These are phyloP conservation scores for Calephelis virginiensis DNA, from an alignment of 1,140 invertebrate genomes.

Conservation along the genomic window DNA sequence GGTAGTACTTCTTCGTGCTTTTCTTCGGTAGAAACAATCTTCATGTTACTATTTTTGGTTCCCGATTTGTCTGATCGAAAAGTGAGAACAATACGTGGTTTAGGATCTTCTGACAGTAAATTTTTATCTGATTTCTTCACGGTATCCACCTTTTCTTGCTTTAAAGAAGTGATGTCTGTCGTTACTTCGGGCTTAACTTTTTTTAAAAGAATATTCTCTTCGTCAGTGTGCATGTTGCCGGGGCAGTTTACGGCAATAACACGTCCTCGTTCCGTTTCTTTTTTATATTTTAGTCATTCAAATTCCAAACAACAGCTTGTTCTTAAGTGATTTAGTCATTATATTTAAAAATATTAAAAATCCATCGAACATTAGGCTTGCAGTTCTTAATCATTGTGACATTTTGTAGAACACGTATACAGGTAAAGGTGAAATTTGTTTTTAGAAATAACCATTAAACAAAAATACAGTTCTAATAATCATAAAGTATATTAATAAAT, in stretches of 20 bases:
- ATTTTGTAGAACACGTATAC: too few species aligned
- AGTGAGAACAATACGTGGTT: slow-evolving; percentile 74
- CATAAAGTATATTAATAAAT: too few species aligned
- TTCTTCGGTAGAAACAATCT: slow-evolving; percentile 72
- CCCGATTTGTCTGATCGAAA: slow-evolving; percentile 75
- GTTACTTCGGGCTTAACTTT: slow-evolving; percentile 44
- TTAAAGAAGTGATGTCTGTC: slow-evolving; percentile 42
- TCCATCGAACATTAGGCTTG: too few species aligned
- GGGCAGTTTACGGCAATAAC: slow-evolving; percentile 30
- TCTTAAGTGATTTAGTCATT: too few species aligned
- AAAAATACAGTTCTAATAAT: too few species aligned
- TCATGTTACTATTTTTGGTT: slow-evolving; percentile 69
- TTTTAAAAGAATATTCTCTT: slow-evolving; percentile 48
- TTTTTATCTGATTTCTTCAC: slow-evolving; percentile 47
- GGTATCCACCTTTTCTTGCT: slow-evolving; percentile 42
- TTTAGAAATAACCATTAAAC: too few species aligned
- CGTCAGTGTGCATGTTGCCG: slow-evolving; percentile 54
- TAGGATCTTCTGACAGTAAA: slow-evolving; percentile 55
- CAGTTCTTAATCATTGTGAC: too few species aligned
- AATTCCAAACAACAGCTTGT: too few species aligned
- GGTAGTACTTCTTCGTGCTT: slow-evolving; percentile 65
- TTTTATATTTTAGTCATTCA: too few species aligned
- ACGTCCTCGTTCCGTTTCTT: not conserved
- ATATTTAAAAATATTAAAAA: too few species aligned
- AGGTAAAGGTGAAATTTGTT: too few species aligned